Evolutionary conservation across 2,888 invertebrate genomes (phyloP), one percentile per base, ranked within the genome.

Genomic region (Microdon myrmicae): DNA sequence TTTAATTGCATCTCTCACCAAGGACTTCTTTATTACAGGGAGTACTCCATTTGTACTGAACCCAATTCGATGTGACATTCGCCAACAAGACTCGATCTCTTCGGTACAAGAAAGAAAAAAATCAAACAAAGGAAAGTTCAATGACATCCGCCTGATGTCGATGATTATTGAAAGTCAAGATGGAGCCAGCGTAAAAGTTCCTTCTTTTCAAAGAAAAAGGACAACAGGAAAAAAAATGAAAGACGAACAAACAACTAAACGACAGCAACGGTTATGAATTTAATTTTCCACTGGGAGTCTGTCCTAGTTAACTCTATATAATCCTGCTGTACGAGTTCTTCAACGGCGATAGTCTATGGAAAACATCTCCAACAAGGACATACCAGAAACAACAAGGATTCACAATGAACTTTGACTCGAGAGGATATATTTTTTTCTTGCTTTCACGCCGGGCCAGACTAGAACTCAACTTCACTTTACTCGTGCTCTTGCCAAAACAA

Each of bases 271-370:
- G 20, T 31, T 54, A 47, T 54, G 41, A 47, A 54, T 60, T 54
- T 32, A 44, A 43, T 54, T 60, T 60, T 54, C 37, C 47, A 22
- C 26, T 23, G 31, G 47, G 54, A 38, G 22, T 54, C 41, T 54
- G 48, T 43, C 48, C 54, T 32, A 60, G 54, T 60, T 54, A 54
- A 60, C 49, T 43, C 29, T 26, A 14, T 25, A 19, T 28, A 14
- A 34, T 26, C 19, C 20, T 5, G 8, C n/a, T 38, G 3, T 14
- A 12, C 0, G 4, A 60, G 35, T 60, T 60, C 37, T 37, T 39
- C 37, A 47, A 60, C 54, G 31, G 35, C 28, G 44, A 61, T n/a
- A 55, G 47, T 44, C 38, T 38, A 48, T 49, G 44, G 55, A 55
- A 45, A 55, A n/a, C n/a, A 61, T 55, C 25, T 12, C 32, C 44